phyloP scores from a whole-genome alignment of 2,797 vertebrate species.

The Limnodromus scolopaceus region DNA sequence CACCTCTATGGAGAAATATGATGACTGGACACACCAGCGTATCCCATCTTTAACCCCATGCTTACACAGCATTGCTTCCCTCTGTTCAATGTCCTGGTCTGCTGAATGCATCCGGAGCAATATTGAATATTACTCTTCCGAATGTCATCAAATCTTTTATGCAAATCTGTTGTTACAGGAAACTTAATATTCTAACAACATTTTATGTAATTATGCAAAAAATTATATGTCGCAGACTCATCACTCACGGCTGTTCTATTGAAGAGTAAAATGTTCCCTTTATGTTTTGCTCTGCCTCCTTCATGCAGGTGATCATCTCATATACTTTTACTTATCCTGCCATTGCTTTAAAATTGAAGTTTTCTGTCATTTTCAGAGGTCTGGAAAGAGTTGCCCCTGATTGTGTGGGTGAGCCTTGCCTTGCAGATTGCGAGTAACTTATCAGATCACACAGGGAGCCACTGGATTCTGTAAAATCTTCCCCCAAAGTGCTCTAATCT shows the following conservation, averaged over 20 bases:
- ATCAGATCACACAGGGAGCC: neutral
- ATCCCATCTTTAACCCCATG: neutral
- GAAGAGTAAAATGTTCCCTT: neutral
- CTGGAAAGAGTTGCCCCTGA: neutral
- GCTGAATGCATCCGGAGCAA: neutral
- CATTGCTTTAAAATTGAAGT: neutral
- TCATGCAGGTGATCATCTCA: neutral
- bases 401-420: neutral
- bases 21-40: fast-evolving
- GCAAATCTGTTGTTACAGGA: neutral
- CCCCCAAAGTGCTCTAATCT: neutral
- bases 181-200: neutral
- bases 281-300: neutral
- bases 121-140: neutral
- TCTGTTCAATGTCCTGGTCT: neutral
- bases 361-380: neutral
- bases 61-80: neutral
- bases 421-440: neutral
- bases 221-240: fast-evolving
- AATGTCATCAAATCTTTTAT: neutral
- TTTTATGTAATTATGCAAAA: neutral
- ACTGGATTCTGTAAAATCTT: neutral
- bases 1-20: neutral
- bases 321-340: neutral
- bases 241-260: neutral